Evolutionary conservation across 2,888 invertebrate species (phyloP).

Genomic region (Beris chalybata): DNA sequence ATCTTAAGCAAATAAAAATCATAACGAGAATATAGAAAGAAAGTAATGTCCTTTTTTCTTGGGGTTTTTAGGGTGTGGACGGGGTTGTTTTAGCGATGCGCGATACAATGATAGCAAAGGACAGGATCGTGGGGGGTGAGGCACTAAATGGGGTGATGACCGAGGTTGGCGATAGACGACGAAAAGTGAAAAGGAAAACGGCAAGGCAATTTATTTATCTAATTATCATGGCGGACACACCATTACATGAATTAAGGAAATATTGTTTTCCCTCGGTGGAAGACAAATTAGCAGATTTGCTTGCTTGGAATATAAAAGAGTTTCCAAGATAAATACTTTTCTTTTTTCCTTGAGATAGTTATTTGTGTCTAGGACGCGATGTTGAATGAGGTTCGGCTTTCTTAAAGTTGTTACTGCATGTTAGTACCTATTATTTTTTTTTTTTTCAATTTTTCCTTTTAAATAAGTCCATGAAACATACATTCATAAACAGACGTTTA

Average conservation of each 20-base stretch:
- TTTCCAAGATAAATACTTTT: not conserved
- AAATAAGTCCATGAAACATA: too few species aligned
- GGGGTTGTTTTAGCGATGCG: too few species aligned
- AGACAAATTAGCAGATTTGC: constrained; percentile 10
- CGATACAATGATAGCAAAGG: too few species aligned
- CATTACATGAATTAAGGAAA: not conserved
- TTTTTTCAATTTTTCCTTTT: not conserved
- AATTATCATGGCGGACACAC: constrained; percentile 12
- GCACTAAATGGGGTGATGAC: too few species aligned
- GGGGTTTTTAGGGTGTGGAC: not conserved
- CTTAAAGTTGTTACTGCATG: not conserved
- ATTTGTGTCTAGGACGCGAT: too few species aligned
- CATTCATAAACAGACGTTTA: too few species aligned
- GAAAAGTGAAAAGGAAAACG: constrained; percentile 18
- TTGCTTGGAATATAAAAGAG: constrained; percentile 20
- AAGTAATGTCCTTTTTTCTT: constrained; percentile 23
- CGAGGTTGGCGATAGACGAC: not conserved
- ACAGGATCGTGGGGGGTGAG: too few species aligned
- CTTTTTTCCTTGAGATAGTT: too few species aligned
- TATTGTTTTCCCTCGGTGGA: not conserved
- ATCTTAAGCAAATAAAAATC: constrained; percentile 30
- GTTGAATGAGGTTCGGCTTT: not conserved
- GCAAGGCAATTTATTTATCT: constrained; percentile 20
- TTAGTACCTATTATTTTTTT: not conserved
- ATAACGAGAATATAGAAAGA: constrained; percentile 31